These are phyloP conservation scores for Abramis brama DNA, from an alignment of 2,113 vertebrate genomes.

Conservation along the genomic window DNA sequence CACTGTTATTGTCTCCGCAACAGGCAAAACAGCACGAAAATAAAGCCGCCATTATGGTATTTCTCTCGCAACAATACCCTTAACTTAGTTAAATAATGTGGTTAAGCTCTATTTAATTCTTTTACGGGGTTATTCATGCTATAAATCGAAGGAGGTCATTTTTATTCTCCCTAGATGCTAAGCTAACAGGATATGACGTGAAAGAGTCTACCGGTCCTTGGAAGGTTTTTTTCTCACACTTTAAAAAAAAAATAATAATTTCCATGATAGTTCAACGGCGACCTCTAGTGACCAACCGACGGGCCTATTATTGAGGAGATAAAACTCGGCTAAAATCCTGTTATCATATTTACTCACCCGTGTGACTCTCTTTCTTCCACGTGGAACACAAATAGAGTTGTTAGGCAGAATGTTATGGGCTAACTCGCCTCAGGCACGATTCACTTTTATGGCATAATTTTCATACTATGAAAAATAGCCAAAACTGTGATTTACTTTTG, in stretches of 20 bases:
- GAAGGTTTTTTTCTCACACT: neutral
- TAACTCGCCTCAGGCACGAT: neutral
- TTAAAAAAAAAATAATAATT: neutral
- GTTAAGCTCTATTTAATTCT: too few species aligned
- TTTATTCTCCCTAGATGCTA: conserved; percentile 1
- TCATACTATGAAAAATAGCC: neutral
- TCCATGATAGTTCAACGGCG: conserved; percentile 32
- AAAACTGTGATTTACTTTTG: neutral
- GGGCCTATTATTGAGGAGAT: neutral
- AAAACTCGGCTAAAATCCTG: neutral
- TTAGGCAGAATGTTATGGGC: neutral
- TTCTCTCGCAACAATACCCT: neutral
- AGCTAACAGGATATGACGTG: conserved; percentile 44
- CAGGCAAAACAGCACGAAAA: conserved; percentile 88
- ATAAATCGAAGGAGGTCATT: conserved; percentile 25
- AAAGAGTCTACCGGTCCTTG: neutral
- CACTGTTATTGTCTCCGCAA: conserved; percentile 83
- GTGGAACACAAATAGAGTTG: neutral
- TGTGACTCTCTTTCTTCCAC: neutral
- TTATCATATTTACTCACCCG: neutral
- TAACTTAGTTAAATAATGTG: too few species aligned
- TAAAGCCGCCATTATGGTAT: conserved; percentile 80
- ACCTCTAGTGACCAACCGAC: conserved; percentile 21
- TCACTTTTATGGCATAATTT: neutral
- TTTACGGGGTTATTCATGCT: neutral